Base-by-base conservation (phyloP, 2,797 vertebrate genomes). In the Sorex maritimensis region DNA sequence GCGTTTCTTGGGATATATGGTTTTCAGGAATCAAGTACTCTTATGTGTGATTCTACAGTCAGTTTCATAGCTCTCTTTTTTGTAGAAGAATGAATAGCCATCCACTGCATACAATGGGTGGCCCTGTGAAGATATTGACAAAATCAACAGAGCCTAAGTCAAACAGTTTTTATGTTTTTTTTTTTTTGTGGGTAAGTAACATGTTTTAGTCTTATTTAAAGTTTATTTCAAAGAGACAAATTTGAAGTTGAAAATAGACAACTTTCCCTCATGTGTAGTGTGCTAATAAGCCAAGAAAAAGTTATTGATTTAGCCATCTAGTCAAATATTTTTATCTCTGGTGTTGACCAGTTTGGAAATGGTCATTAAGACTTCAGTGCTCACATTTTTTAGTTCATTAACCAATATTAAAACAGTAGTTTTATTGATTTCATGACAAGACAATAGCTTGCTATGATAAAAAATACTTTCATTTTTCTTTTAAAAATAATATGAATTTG, bases 281-380 rank as follows among this genome's bases (percentile, higher is more conserved):
- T 79, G 79, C 46, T 55, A 86, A 58, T 78, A 71, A 72, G 6
- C 65, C 78, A 6, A 75, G 23, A 34, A 46, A 80, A 30, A 75
- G 78, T 78, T n/a, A 78, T 41, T 46, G 24, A 71, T 77, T 78
- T 75, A 87, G 58, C 63, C 58, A 26, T 69, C 72, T 74, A 81
- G 3, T 19, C 38, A 69, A 67, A 14, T 81, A 81, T 92, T 92
- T 52, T 72, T 80, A 84, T 79, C 46, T 94, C 84, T 84, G 11
- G 10, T 55, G 46, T 81, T 92, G 78, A 79, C 23, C n/a, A 44
- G 5, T 82, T 73, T 81, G 30, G 65, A 92, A 86, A 81, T 14
- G 9, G 23, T 68, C 4, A 19, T 88, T 89, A 78, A 74, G 89
- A 86, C 73, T 81, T 17, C 30, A 73, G 0, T 78, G 30, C 24